These are phyloP conservation scores for Aurelia sp. DNA, from an alignment of 30 jellyfish, hydroid and myxozoan genomes.

Conservation along the genomic window DNA sequence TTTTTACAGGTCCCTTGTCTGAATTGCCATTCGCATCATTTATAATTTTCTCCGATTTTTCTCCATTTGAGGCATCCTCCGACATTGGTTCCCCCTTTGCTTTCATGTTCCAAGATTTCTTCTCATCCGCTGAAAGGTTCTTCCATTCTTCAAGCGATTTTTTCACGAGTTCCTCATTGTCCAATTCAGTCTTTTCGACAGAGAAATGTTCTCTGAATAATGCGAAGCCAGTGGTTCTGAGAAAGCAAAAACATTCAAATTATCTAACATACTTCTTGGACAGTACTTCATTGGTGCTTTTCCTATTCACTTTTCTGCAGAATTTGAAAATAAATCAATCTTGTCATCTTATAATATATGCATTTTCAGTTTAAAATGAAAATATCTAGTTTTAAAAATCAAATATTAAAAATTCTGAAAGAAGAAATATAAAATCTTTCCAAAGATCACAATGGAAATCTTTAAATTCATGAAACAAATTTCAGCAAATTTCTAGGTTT, in stretches of 20 bases:
- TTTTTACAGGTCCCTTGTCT: not conserved
- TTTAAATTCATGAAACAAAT: too few species aligned
- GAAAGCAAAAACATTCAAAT: not conserved
- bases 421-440: too few species aligned
- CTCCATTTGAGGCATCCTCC: not conserved
- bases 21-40: not conserved
- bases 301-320: too few species aligned
- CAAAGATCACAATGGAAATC: too few species aligned
- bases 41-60: not conserved
- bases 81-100: constrained; percentile 28
- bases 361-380: too few species aligned
- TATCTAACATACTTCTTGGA: not conserved
- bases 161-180: constrained; percentile 39
- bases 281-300: too few species aligned
- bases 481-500: too few species aligned
- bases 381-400: too few species aligned
- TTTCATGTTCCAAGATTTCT: constrained; percentile 85
- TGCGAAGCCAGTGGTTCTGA: constrained; percentile 87
- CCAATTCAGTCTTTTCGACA: constrained; percentile 11
- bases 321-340: too few species aligned
- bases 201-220: constrained; percentile 59
- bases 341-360: too few species aligned
- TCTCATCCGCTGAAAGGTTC: constrained; percentile 61
- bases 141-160: constrained; percentile 81
- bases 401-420: too few species aligned